Base-by-base conservation (phyloP, 2,113 vertebrate species). In the Phalacrocorax carbo region DNA sequence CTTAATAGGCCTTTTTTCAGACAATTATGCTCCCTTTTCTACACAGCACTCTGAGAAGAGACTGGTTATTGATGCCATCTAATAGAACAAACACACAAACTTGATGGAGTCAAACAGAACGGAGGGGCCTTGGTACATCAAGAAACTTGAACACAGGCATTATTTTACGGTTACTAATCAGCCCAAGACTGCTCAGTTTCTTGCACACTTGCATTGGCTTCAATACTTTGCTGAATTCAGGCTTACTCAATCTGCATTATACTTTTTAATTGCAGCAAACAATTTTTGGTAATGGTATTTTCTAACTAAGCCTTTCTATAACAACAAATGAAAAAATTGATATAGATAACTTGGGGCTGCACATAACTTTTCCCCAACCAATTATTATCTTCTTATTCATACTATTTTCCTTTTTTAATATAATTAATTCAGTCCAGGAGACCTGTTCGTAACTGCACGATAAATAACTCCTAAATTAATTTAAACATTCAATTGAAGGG, bases 81-180 rank as follows among this genome's bases (percentile, higher is more conserved):
- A 83, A 91, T 71, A 93, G 97, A 98, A 96, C 92, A 97, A 98
- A 98, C 82, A 96, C 76, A 86, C 86, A 83, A 78, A 94, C 75
- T 23, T 70, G 71, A 96, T 36, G 49, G 88, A 62, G 69, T 48
- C 29, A 96, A 81, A 77, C 13, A 79, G 81, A 94, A 94, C 20
- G 64, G 79, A 72, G 82, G 8, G 52, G 69, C 58, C n/a, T 89
- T 69, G 36, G n/a, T 64, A 83, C 66, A 60, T 82, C 84, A 83
- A 86, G 66, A 34, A 91, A 71, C 78, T 96, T 95, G 88, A 94
- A 93, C n/a, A 87, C 3, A 18, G 26, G 46, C 5, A 0, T 66
- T 77, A 91, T 46, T 85, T 93, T 70, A 77, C 82, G 20, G n/a
- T 34, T 82, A 22, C 30, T n/a, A 85, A 72, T 80, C n/a, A 69